Evolutionary conservation across 2,113 vertebrate genomes (phyloP).

Genomic region (Colius striatus): DNA sequence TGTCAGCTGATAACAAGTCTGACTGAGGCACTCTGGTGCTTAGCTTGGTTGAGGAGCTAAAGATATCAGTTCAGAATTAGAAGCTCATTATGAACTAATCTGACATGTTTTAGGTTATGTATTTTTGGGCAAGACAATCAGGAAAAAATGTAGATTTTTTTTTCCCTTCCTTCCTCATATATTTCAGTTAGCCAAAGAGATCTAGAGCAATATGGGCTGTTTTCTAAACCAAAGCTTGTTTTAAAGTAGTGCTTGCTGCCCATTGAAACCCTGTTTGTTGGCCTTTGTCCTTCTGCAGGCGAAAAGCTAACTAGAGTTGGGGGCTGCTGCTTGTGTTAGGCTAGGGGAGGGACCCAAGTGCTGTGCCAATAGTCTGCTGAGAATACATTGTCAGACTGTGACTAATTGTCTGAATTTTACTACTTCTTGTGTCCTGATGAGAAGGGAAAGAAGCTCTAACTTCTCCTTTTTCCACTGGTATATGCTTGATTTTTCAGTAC

Average conservation of each 20-base stretch:
- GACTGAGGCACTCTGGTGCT: not conserved
- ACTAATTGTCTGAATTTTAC: not conserved
- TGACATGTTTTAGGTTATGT: not conserved
- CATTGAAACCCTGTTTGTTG: not conserved
- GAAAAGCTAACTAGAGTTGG: not conserved
- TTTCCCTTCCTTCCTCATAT: not conserved
- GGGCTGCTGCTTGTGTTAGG: not conserved
- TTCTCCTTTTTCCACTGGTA: not conserved
- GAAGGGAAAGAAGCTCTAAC: not conserved
- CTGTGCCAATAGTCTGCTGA: not conserved
- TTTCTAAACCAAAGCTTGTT: not conserved
- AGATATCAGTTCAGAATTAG: not conserved
- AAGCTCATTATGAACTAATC: not conserved
- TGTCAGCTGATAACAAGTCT: not conserved
- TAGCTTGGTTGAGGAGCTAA: not conserved
- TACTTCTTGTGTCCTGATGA: not conserved
- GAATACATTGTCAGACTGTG: not conserved
- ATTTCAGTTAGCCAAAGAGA: not conserved
- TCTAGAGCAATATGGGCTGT: not conserved
- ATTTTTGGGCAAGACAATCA: not conserved
- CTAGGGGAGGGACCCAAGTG: not conserved
- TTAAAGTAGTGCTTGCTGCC: not conserved
- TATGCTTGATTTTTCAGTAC: not conserved
- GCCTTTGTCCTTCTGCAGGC: not conserved
- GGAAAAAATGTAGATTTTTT: not conserved